Base-by-base conservation (phyloP, 2,797 vertebrate genomes). In the Luscinia megarhynchos region DNA sequence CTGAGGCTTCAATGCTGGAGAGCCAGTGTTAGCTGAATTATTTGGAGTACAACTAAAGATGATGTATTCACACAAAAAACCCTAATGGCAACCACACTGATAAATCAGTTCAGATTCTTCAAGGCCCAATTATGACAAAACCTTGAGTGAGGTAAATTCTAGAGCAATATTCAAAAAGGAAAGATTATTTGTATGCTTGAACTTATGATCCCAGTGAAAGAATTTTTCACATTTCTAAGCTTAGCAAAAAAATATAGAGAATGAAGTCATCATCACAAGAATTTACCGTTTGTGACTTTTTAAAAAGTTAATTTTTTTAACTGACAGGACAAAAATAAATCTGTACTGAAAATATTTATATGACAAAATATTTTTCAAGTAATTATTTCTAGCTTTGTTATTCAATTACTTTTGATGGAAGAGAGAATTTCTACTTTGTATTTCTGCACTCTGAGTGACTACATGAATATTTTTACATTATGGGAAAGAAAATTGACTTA, bases 1-100 rank as follows among this genome's bases (percentile, higher is more conserved):
- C 45, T 89, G 75, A 70, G 45, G 45, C 67, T 94, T 93, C 90
- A 97, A 50, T 96, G 84, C 96, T 92, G 17, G 58, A 87, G 41
- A 94, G 78, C 67, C 40, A 22, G 8, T 59, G 64, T 45, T 21
- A 57, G 12, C 40, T 26, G 40, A 40, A 30, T 77, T 30, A 14
- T 68, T 94, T 82, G 67, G n/a, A 77, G 41, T 58, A 32, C 32
- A 41, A 15, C n/a, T 59, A 22, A 87, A 85, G 51, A 27, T 26
- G 15, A 16, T 66, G 10, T 69, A 41, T 69, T 79, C 14, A 61
- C 45, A 38, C 32, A 66, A 84, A 79, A 67, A n/a, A n/a, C 6
- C 7, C 18, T 36, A 53, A 23, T 12, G 57, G 4, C 15, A 26
- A 24, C 19, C 1, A 9, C 15, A 20, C 26, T 70, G 48, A 81